Evolutionary conservation across 1,140 invertebrate genomes (phyloP), one percentile per base, ranked within the genome.

Genomic region (Stegodyphus dumicola): DNA sequence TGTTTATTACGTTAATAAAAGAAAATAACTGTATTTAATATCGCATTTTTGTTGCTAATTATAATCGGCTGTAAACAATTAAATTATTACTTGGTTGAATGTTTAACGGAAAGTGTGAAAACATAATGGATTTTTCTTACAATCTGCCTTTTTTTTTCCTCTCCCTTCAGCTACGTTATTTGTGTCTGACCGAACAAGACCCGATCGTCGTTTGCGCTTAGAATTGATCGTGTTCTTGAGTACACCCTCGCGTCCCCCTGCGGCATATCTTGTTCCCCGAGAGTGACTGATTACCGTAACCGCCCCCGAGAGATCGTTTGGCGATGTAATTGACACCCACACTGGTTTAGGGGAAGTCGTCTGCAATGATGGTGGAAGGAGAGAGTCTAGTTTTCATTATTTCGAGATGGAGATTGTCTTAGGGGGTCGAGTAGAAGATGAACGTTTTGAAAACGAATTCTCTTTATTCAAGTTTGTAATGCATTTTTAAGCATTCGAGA

Each of bases 311-410:
- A 81, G 78, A 71, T 81, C 78, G 70, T 81, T 73, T 60, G 69
- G 69, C 54, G 66, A 81, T 81, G 70, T 71, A 81, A 81, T 81
- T 81, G 78, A 81, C 78, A 81, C 78, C 78, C 78, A 81, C 66
- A 67, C 77, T 15, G 52, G 77, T 69, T 53, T 54, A 77, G 76
- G 60, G 56, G 49, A 33, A 54, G 52, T 54, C 66, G 65, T 53
- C 66, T 49, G 56, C 75, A 65, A 77, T 77, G 75, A 77, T 52
- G 54, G 48, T 33, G 76, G 49, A 13, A 18, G 70, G 17, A 51
- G 66, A 65, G 69, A 11, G 51, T 73, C 48, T 60, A 73, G 78
- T 73, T 81, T 71, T 56, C 70, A 81, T 81, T 81, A 81, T 73
- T 54, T 81, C 2, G 18, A 69, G 67, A 52, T 64, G 73, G 73